These are phyloP conservation scores for Nannoperca australis DNA, from an alignment of 2,797 vertebrate genomes.

Conservation along the genomic window DNA sequence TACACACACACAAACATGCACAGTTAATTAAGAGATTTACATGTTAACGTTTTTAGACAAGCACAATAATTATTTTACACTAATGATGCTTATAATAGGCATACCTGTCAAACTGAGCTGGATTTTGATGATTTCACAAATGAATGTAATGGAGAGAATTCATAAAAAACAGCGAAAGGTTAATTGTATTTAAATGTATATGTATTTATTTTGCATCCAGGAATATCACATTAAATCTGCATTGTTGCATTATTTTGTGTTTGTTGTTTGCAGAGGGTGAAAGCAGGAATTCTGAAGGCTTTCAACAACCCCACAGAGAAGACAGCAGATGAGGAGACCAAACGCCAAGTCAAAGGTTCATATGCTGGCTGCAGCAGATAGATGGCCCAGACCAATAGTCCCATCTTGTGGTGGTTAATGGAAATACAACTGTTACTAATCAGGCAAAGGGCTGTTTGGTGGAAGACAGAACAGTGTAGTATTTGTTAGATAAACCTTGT, in stretches of 20 bases:
- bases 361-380: background rate
- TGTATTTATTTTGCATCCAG: slow-evolving; percentile 29
- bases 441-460: background rate
- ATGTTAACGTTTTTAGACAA: slow-evolving; percentile 75
- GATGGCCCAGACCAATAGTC: slow-evolving; percentile 70
- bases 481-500: slow-evolving; percentile 4
- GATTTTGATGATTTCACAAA: slow-evolving; percentile 66
- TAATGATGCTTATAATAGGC: slow-evolving; percentile 77
- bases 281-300: slow-evolving; percentile 95
- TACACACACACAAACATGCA: slow-evolving; percentile 49
- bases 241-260: slow-evolving; percentile 30
- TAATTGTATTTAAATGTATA: slow-evolving; percentile 12
- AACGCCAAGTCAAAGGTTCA: slow-evolving; percentile 96
- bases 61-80: slow-evolving; percentile 81
- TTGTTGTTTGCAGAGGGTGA: slow-evolving; percentile 89
- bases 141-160: slow-evolving; percentile 50
- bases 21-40: slow-evolving; percentile 66
- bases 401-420: slow-evolving; percentile 81
- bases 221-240: background rate
- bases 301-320: slow-evolving; percentile 98
- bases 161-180: background rate
- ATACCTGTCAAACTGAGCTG: slow-evolving; percentile 73
- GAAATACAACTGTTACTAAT: slow-evolving; percentile 33
- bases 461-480: background rate
- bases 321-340: slow-evolving; percentile 96